Conservation (phyloP, 64 coral and sea anemone genomes). For the Montipora sp. region DNA sequence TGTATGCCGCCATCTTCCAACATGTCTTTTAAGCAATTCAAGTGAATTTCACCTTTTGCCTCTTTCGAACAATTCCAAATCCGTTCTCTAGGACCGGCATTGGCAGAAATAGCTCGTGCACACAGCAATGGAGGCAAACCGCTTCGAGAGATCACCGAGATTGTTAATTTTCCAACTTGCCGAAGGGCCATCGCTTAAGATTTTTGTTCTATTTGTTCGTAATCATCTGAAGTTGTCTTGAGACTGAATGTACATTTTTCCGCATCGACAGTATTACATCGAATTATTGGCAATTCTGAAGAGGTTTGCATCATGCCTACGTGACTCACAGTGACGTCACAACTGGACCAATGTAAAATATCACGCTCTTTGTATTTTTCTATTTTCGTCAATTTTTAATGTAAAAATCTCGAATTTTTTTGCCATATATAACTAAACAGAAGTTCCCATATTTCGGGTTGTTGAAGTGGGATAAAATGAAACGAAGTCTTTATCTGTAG, state of each 20-base stretch:
- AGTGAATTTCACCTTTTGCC: not conserved
- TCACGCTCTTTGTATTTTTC: not conserved
- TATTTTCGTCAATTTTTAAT: not conserved
- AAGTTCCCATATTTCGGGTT: too few relatives aligned
- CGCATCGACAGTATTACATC: not conserved
- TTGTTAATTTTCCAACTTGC: slow-evolving; percentile 26
- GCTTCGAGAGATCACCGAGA: not conserved
- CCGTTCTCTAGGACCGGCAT: slow-evolving; percentile 23
- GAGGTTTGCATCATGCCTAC: not conserved
- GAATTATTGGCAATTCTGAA: not conserved
- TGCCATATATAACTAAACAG: not conserved
- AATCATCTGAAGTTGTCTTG: not conserved
- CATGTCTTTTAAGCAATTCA: slow-evolving; percentile 72
- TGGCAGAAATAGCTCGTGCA: not conserved
- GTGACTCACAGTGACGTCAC: slow-evolving; percentile 16
- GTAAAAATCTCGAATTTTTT: not conserved
- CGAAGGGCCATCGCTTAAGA: slow-evolving; percentile 11
- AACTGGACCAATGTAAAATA: not conserved
- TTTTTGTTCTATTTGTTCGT: not conserved
- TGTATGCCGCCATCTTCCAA: slow-evolving; percentile 60
- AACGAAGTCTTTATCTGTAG: not conserved
- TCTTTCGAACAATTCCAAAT: slow-evolving; percentile 38
- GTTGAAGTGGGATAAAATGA: not conserved
- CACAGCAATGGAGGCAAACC: not conserved
- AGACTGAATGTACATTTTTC: not conserved